Evolutionary conservation across 2,113 vertebrate genomes (phyloP), one percentile per base, ranked within the genome.

Genomic region (Sula dactylatra): DNA sequence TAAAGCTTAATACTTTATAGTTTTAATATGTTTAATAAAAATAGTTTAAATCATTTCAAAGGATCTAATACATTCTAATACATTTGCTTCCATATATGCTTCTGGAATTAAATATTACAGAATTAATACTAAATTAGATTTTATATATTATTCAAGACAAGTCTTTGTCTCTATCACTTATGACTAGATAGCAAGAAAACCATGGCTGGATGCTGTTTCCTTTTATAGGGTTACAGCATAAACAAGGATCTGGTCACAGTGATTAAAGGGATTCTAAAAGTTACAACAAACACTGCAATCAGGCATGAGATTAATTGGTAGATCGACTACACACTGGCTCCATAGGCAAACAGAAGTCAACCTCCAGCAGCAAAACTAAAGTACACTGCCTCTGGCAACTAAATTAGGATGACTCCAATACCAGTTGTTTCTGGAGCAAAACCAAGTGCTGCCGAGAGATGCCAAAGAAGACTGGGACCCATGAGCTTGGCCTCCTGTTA

Each of bases 11-110:
- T 93, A 85, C 44, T 66, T 91, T 72, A 80, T 34, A 66, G 44
- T 55, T 90, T 71, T 90, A 91, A 50, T 91, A 73, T 70, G 20
- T 36, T 89, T 89, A 88, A 88, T 91, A 88, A 90, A 89, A 96
- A 69, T 56, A 89, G 34, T 84, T 94, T 61, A 84, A 91, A 94
- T 91, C 5, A 81, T 82, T 93, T 81, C 49, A 77, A 88, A 78
- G 15, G 66, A 22, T 52, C 42, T 34, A 88, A 93, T 69, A 38
- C 36, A 92, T 92, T n/a, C n/a, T 86, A 88, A 67, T 89, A 85
- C n/a, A n/a, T 84, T 86, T 94, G 31, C 91, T 79, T 87, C 61
- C 52, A n/a, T 47, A 64, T 70, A 49, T 82, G 32, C 18, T 85
- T 76, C 54, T 78, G n/a, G 54, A 88, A 83, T 85, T 88, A 86